Conservation (phyloP, 1,140 invertebrate species). For the Araneus ventricosus region DNA sequence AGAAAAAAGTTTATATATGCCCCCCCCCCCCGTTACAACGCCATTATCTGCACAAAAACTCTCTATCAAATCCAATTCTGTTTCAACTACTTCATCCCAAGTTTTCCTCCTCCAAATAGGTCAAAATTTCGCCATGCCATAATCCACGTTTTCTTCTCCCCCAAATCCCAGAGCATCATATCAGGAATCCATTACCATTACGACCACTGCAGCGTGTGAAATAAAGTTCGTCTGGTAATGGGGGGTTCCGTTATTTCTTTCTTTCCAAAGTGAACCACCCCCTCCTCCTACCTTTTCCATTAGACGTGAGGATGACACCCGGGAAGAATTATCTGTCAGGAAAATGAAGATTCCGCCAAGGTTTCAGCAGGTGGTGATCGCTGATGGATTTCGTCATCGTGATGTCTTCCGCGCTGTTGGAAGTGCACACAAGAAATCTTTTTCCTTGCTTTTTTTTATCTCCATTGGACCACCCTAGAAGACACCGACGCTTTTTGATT, state of each 20-base stretch:
- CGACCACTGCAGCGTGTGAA: neutral
- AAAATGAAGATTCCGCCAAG: slow-evolving; percentile 7
- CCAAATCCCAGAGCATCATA: neutral
- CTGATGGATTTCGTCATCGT: slow-evolving; percentile 10
- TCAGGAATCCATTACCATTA: slow-evolving; percentile 18
- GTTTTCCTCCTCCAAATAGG: too few species aligned
- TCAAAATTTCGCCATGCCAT: neutral
- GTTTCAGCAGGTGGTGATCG: neutral
- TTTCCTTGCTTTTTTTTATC: neutral
- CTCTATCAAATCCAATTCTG: too few species aligned
- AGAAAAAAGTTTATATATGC: too few species aligned
- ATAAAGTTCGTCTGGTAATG: too few species aligned
- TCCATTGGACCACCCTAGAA: neutral
- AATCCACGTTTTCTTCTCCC: neutral
- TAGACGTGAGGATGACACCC: neutral
- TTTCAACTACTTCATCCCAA: too few species aligned
- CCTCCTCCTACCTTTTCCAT: neutral
- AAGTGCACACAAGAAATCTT: neutral
- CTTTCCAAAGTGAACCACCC: neutral
- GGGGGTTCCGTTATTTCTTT: neutral
- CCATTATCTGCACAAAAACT: too few species aligned
- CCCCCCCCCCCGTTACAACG: too few species aligned
- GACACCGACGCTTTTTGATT: neutral
- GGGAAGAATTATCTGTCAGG: slow-evolving; percentile 4
- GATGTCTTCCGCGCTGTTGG: slow-evolving; percentile 11